Evolutionary conservation across 2,113 vertebrate genomes (phyloP), one percentile per base, ranked within the genome.

Genomic region (Xiphophorus maculatus): DNA sequence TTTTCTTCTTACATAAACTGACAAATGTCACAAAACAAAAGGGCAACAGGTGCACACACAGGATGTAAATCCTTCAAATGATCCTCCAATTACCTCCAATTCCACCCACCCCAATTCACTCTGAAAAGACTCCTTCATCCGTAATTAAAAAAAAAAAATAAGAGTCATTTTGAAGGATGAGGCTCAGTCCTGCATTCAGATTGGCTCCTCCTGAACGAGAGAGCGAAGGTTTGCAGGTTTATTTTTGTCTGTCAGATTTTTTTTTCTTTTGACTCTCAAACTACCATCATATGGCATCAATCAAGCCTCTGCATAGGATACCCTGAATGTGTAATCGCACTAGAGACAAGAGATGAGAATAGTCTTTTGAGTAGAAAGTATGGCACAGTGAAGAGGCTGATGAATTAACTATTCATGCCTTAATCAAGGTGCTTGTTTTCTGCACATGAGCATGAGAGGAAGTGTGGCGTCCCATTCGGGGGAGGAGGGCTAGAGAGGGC

Each of bases 351-450:
- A 77, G 90, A 92, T 87, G 91, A 92, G 94, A 95, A 94, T 89
- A 84, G 88, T 86, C 90, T 90, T 94, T 94, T 93, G 92, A 93
- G 91, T 84, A 84, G 68, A 92, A 93, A 94, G 91, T 85, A 81
- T 87, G 89, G 81, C 75, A 79, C 79, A 79, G 84, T 89, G 90
- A 92, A 90, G 90, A 87, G 89, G 85, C 87, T 92, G 94, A 94
- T 95, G 92, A 95, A 94, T 95, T 88, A 92, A 90, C 91, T 88
- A 94, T 95, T 94, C 93, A 94, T 81, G 88, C 88, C 90, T 92
- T 90, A 95, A 95, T 95, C 93, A 95, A 93, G 92, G 91, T 93
- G 93, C 93, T 94, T 95, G 94, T 95, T 94, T 94, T 93, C 79
- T 81, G 89, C 84, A 84, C 83, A 87, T 86, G 82, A 92, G 91